Conservation (phyloP, 2,113 vertebrate genomes). For the Toxostoma redivivum region DNA sequence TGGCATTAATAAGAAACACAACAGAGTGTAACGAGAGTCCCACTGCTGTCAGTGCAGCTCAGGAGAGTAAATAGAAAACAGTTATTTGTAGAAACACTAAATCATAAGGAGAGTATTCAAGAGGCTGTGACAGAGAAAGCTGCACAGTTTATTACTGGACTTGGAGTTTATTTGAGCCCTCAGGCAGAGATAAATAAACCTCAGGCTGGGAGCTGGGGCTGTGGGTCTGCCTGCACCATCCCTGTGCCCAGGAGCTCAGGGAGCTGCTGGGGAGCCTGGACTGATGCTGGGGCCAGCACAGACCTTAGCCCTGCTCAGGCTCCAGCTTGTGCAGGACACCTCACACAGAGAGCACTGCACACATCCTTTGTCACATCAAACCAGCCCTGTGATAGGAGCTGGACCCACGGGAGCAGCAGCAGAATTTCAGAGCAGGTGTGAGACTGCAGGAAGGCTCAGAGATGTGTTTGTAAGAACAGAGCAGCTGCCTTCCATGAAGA, state of each 20-base stretch:
- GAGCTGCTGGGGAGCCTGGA: background rate
- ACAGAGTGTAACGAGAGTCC: background rate
- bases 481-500: background rate
- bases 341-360: background rate
- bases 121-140: background rate
- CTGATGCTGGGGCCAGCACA: background rate
- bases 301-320: background rate
- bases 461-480: background rate
- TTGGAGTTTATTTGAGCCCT: background rate
- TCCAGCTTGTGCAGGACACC: background rate
- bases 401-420: background rate
- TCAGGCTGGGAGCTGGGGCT: background rate
- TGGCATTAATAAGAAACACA: constrained; percentile 29
- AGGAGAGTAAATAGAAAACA: constrained; percentile 5
- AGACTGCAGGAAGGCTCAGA: background rate
- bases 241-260: rapidly evolving
- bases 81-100: constrained; percentile 27
- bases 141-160: background rate
- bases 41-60: constrained; percentile 10
- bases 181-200: background rate
- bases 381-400: background rate
- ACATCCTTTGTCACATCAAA: rapidly evolving
- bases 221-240: rapidly evolving
- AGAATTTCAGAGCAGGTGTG: background rate
- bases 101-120: background rate